Conservation (phyloP, 2,888 invertebrate species). For the Amblyjoppa proteus region DNA sequence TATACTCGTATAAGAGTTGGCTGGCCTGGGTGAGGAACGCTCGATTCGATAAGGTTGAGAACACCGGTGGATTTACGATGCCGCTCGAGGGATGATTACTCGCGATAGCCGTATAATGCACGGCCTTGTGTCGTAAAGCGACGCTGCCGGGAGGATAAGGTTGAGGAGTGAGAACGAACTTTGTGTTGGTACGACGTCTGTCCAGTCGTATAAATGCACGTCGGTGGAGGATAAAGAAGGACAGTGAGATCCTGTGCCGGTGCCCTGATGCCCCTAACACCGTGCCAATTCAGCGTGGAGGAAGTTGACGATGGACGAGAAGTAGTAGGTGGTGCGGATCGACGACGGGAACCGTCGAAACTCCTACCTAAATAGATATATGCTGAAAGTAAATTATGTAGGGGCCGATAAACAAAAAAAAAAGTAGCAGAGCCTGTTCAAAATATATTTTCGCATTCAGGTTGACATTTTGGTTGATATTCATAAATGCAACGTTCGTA, state of each 20-base stretch:
- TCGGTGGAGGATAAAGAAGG: conserved; percentile 38
- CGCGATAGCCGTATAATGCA: conserved; percentile 83
- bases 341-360: not conserved
- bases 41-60: conserved; percentile 82
- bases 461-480: conserved; percentile 18
- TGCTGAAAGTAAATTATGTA: not conserved
- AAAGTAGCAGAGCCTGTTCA: not conserved
- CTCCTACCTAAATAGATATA: not conserved
- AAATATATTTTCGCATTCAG: conserved; percentile 11
- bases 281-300: conserved; percentile 22
- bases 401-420: not conserved
- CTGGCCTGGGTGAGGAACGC: conserved; percentile 36
- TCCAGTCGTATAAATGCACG: conserved; percentile 16
- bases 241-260: conserved; percentile 44
- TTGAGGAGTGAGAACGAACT: conserved; percentile 50
- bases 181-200: conserved; percentile 18
- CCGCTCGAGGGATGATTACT: conserved; percentile 83
- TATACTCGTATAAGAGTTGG: conserved; percentile 42
- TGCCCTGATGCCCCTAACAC: conserved; percentile 49
- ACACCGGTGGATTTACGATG: conserved; percentile 83
- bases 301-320: conserved; percentile 24
- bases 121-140: conserved; percentile 84
- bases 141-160: conserved; percentile 67
- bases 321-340: conserved; percentile 6
- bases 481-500: conserved; percentile 3